Percentiles rank a stretch among this genome's conserved stretches.
Evolutionary conservation across 1,140 invertebrate genomes (phyloP).

Genomic region (Drosophila novamexicana): DNA sequence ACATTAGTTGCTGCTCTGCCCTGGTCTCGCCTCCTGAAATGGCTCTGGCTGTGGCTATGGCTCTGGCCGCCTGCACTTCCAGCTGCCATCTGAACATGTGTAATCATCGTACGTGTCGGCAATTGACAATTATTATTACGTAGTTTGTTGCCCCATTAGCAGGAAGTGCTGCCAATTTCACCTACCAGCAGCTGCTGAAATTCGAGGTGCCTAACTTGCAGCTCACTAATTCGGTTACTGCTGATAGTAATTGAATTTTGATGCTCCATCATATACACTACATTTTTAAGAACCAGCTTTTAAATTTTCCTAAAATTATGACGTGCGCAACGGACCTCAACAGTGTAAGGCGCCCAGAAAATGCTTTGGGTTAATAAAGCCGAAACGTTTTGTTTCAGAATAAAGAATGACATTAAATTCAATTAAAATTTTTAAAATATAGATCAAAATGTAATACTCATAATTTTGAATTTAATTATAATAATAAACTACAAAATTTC

Average conservation of each 20-base stretch:
- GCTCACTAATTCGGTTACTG: not conserved
- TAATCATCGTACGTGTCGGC: slow-evolving; percentile 81
- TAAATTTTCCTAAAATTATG: not conserved
- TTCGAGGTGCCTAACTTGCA: slow-evolving; percentile 1
- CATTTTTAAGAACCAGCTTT: not conserved
- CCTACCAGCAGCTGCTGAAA: slow-evolving; percentile 42
- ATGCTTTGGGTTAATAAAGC: no score
- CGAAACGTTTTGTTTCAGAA: no score
- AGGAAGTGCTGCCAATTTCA: slow-evolving; percentile 50
- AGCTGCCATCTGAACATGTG: slow-evolving; percentile 72
- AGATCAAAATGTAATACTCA: no score
- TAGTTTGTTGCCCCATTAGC: slow-evolving; percentile 60
- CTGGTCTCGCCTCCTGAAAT: slow-evolving; percentile 20
- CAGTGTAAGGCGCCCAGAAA: no score
- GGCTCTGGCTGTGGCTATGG: slow-evolving; percentile 15
- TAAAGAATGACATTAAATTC: no score
- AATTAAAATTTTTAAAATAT: no score
- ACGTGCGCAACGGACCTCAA: no score
- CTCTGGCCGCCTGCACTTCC: slow-evolving; percentile 41
- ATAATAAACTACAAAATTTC: no score
- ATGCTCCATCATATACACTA: not conserved
- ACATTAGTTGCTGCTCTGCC: slow-evolving; percentile 57
- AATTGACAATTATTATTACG: slow-evolving; percentile 82
- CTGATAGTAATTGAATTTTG: slow-evolving; percentile 24
- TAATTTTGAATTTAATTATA: no score